Base-by-base conservation (phyloP, 2,888 invertebrate genomes). In the Bombyx huttoni region DNA sequence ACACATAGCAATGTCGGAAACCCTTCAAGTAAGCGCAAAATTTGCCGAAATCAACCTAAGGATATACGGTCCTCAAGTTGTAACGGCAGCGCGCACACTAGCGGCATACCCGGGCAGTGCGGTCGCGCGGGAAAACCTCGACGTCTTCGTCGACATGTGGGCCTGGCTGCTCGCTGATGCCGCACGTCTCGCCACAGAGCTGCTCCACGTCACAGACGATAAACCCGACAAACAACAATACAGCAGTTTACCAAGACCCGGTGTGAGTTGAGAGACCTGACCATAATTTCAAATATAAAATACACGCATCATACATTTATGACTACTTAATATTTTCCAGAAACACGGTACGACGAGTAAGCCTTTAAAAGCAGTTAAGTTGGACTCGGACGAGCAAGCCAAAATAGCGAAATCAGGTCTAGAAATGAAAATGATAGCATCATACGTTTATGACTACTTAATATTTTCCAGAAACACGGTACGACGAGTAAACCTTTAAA, bases 341-440 rank as follows among this genome's bases (percentile, higher is more conserved):
- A 98, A 98, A 93, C 98, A 98, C 80, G 98, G 98, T 59, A 96
- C 97, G 54, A 98, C 97, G 50, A 94, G 95, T 68, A 97, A 98
- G 85, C 95, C 97, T 48, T 78, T 96, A 61, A 97, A 98, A 86
- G 95, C 98, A 51, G 95, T 94, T 48, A 91, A 95, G 70, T 82
- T 98, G 65, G 97, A 97, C 86, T 94, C 95, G 51, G 97, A 98
- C 86, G 98, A 98, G 74, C 97, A 98, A 89, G 98, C 97, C 49
- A 97, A 98, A 88, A 98, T 98, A 67, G 98, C 98, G 6, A 98
- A 98, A 84, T 94, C 97, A 51, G 98, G 98, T 35, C 85, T 98
- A 59, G 98, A 98, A 86, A 97, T 98, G 97, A 99, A 99, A 87
- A 90, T 97, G 83, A 94, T 97, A n/a, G n/a, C n/a, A n/a, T n/a